These are phyloP conservation scores for Dilophus febrilis DNA, from an alignment of 2,888 invertebrate genomes.

Conservation along the genomic window DNA sequence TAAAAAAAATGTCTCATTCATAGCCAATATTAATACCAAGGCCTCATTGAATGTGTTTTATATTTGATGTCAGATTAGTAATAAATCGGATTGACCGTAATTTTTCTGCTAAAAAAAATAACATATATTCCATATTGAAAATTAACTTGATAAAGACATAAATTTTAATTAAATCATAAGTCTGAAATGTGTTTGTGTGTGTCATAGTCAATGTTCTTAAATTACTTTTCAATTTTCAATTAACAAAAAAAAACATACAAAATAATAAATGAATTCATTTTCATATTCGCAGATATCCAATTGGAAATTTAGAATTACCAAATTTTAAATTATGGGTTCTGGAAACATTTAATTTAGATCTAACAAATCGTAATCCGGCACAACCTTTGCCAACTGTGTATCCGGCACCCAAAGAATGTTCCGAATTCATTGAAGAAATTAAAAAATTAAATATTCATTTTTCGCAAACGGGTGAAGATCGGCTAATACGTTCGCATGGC, in stretches of 20 bases:
- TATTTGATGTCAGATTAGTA: no score
- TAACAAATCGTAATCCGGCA: slow-evolving; percentile 28
- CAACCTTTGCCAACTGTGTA: slow-evolving; percentile 43
- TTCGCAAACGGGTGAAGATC: slow-evolving; percentile 62
- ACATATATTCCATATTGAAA: no score
- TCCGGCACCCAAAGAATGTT: slow-evolving; percentile 46
- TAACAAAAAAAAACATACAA: background rate
- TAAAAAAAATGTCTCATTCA: no score
- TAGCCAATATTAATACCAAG: no score
- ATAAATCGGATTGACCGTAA: no score
- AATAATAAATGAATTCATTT: slow-evolving; percentile 6
- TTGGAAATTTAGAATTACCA: slow-evolving; percentile 51
- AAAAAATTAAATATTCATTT: slow-evolving; percentile 35
- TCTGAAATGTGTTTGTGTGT: no score
- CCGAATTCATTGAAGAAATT: slow-evolving; percentile 41
- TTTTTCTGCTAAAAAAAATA: no score
- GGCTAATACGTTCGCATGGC: slow-evolving; percentile 78
- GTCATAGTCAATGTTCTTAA: background rate
- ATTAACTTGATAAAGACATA: no score
- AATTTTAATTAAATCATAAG: no score
- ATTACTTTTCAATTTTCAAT: background rate
- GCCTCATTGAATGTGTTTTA: no score
- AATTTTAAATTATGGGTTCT: slow-evolving; percentile 66
- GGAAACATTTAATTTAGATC: slow-evolving; percentile 49
- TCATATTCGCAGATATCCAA: slow-evolving; percentile 46